phyloP scores from a whole-genome alignment of 2,113 vertebrate species.

The Pygoscelis adeliae region DNA sequence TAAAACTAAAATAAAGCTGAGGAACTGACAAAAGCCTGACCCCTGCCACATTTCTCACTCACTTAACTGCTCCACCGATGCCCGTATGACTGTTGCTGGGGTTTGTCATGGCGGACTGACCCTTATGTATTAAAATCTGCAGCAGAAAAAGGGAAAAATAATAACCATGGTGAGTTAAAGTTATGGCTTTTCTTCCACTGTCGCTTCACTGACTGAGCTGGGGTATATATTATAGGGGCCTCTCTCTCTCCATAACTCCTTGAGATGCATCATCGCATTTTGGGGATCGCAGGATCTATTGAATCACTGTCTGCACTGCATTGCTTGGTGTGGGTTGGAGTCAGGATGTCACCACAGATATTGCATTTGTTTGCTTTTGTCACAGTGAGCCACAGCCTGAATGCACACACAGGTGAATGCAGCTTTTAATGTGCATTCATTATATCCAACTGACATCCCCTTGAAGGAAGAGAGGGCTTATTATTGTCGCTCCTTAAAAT shows the following conservation, averaged over 20 bases:
- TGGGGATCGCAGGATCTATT: background rate
- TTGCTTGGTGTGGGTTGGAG: background rate
- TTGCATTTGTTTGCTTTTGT: constrained; percentile 47
- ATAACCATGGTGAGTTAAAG: background rate
- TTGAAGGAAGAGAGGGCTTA: constrained; percentile 46
- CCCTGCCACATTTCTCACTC: background rate
- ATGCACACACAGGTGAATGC: constrained; percentile 43
- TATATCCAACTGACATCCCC: constrained; percentile 50
- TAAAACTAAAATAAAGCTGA: background rate
- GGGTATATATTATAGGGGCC: background rate
- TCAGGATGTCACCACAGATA: constrained; percentile 16
- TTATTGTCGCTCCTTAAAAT: constrained; percentile 63
- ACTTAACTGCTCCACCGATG: background rate
- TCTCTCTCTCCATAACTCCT: background rate
- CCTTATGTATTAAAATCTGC: background rate
- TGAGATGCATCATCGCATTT: rapidly evolving
- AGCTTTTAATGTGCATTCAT: constrained; percentile 64
- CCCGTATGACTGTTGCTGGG: rapidly evolving
- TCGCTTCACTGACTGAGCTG: background rate
- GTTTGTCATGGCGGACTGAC: background rate
- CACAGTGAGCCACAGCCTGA: background rate
- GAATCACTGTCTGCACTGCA: background rate
- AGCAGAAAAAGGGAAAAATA: background rate
- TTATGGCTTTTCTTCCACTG: background rate
- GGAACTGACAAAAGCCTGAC: background rate